Evolutionary conservation across 2,113 vertebrate genomes (phyloP), one percentile per base, ranked within the genome.

Genomic region (Xiphophorus maculatus): DNA sequence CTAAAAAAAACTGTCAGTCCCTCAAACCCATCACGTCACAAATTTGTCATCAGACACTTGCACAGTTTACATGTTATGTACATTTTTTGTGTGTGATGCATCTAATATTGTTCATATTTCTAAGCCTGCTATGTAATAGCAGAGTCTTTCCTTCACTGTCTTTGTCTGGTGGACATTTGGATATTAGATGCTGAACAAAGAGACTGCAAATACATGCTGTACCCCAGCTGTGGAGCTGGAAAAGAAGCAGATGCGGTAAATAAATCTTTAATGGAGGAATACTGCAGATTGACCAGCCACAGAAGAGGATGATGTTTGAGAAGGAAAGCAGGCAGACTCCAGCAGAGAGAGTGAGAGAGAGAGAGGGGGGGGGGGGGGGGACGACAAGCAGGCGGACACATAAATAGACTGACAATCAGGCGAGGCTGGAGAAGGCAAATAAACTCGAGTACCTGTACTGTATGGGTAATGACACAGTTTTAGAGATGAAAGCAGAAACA

Each of bases 401-500:
- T 73, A 77, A 81, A 76, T 70, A 83, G 76, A 79, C 84, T 71
- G 66, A 79, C 88, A 83, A 84, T 89, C 86, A 89, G 78, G 76
- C 81, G 35, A 58, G 70, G 58, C 68, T 60, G 74, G 67, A 74
- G 82, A 74, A 51, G 42, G 62, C 77, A 87, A 75, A 83, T 85
- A 85, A 87, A 89, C 77, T 77, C 2, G 37, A 77, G 77, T 84
- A 77, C 80, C 83, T 83, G 84, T 76, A 79, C 76, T 81, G 77
- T 86, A 82, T 80, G 78, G 82, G 81, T 88, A 84, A 88, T 84
- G 72, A 82, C 76, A 86, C 63, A 82, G 82, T 84, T 90, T 86
- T 89, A 80, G 83, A 87, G 84, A 91, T 91, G 84, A 90, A 92
- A 91, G 90, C 85, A 84, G 77, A 87, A 90, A 91, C 90, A 91